These are phyloP conservation scores for Agrilus planipennis DNA, from an alignment of 1,140 invertebrate genomes.

Conservation along the genomic window DNA sequence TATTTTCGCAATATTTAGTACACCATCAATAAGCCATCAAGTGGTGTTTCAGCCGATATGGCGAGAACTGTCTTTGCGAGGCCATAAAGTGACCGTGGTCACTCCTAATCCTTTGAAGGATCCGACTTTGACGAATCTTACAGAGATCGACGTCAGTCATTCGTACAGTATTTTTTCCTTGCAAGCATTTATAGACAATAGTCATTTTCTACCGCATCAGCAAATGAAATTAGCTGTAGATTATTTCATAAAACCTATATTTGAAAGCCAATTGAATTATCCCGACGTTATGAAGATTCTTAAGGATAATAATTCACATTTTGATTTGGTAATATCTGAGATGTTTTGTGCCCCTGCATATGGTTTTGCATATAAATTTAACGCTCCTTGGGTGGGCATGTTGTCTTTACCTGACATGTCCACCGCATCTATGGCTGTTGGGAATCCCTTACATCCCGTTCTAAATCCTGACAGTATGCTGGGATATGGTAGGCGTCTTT, in stretches of 20 bases:
- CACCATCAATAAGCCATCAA: constrained; percentile 11
- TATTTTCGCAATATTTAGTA: constrained; percentile 9
- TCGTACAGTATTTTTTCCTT: too few relatives aligned
- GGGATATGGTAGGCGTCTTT: too few relatives aligned
- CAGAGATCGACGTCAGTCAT: constrained; percentile 12
- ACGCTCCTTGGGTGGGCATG: not conserved
- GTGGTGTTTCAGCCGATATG: constrained; percentile 10
- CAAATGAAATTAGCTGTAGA: too few relatives aligned
- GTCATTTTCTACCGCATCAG: too few relatives aligned
- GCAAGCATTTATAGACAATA: too few relatives aligned
- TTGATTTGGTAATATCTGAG: not conserved
- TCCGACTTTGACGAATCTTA: constrained; percentile 12
- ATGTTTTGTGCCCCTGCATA: not conserved
- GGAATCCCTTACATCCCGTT: not conserved
- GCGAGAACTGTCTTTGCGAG: constrained; percentile 19
- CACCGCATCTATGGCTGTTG: not conserved
- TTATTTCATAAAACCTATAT: too few relatives aligned
- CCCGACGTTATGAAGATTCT: too few relatives aligned
- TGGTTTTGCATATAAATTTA: not conserved
- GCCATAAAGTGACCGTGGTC: constrained; percentile 26
- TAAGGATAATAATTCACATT: too few relatives aligned
- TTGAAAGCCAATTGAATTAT: too few relatives aligned
- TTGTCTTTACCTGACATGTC: not conserved
- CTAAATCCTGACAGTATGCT: not conserved
- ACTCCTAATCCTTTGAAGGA: constrained; percentile 19